Conservation (phyloP, 2,888 invertebrate genomes). For the Halocaridina rubra region DNA sequence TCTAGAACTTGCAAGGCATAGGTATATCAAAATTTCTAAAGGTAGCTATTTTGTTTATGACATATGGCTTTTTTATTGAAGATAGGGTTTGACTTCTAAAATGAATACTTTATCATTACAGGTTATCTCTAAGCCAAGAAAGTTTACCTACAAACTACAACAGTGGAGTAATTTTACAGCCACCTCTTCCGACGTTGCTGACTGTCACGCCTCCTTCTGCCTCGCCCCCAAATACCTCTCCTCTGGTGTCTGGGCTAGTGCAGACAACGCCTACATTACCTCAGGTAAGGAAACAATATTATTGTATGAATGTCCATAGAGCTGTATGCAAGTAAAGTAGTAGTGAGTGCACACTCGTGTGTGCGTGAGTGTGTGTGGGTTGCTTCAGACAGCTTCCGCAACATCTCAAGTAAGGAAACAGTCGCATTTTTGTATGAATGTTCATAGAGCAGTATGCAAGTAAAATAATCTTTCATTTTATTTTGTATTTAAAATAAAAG, state of each 20-base stretch:
- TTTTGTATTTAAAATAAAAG: too few relatives aligned
- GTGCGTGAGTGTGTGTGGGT: too few relatives aligned
- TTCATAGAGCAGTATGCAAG: too few relatives aligned
- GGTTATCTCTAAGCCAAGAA: slow-evolving; percentile 37
- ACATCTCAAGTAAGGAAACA: background rate
- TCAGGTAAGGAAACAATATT: too few relatives aligned
- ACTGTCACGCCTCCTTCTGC: background rate
- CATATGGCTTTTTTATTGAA: too few relatives aligned
- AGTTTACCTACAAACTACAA: slow-evolving; percentile 9
- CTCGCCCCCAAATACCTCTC: background rate
- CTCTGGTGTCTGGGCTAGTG: background rate
- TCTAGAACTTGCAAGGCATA: background rate
- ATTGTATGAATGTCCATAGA: background rate
- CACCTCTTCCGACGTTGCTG: slow-evolving; percentile 14
- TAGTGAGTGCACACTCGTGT: too few relatives aligned
- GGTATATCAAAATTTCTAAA: too few relatives aligned
- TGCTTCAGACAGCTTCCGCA: background rate
- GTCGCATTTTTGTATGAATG: background rate
- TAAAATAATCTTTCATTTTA: too few relatives aligned
- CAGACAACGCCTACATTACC: background rate
- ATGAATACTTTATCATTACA: background rate
- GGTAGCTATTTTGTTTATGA: too few relatives aligned
- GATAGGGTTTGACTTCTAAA: too few relatives aligned
- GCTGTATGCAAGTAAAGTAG: background rate
- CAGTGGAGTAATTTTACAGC: slow-evolving; percentile 27